A percentile compares a stretch with the other conserved stretches of the same genome.
These are phyloP conservation scores for Cuniculus paca DNA, from an alignment of 2,797 vertebrate genomes.

Conservation along the genomic window DNA sequence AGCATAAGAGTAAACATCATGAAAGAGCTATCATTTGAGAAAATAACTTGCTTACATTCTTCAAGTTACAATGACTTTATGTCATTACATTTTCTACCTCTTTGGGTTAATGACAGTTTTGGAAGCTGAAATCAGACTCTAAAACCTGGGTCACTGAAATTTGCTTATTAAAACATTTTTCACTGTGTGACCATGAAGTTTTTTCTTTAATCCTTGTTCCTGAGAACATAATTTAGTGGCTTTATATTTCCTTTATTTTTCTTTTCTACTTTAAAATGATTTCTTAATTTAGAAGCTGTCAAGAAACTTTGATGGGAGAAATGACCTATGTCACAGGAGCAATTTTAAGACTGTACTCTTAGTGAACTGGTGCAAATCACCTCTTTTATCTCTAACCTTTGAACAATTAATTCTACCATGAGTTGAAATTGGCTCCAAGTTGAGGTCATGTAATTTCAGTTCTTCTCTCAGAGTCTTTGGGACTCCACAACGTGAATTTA, in stretches of 20 bases:
- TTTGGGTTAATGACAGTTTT: constrained; percentile 26
- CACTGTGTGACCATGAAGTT: constrained; percentile 34
- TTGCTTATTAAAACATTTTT: constrained; percentile 73
- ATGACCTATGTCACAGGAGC: constrained; percentile 48
- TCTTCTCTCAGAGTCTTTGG: not conserved
- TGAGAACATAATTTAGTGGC: constrained; percentile 14
- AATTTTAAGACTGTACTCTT: constrained; percentile 27
- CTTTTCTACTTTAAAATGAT: constrained; percentile 43
- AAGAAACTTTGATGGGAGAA: constrained; percentile 34
- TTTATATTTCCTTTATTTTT: constrained; percentile 53
- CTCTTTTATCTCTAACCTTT: not conserved
- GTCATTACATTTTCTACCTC: constrained; percentile 43
- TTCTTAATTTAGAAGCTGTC: constrained; percentile 66
- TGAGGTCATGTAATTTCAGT: not conserved
- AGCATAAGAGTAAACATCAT: not conserved
- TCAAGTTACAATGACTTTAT: constrained; percentile 30
- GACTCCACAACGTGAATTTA: not conserved
- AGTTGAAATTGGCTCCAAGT: not conserved
- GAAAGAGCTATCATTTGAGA: constrained; percentile 20
- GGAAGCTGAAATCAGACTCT: constrained; percentile 11
- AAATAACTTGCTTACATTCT: constrained; percentile 42
- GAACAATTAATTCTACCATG: not conserved
- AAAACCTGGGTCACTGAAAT: constrained; percentile 57
- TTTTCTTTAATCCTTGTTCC: not conserved
- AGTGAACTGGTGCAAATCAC: not conserved